Evolutionary conservation across 2,888 invertebrate genomes (phyloP).

Genomic region (Pollenia angustigena): DNA sequence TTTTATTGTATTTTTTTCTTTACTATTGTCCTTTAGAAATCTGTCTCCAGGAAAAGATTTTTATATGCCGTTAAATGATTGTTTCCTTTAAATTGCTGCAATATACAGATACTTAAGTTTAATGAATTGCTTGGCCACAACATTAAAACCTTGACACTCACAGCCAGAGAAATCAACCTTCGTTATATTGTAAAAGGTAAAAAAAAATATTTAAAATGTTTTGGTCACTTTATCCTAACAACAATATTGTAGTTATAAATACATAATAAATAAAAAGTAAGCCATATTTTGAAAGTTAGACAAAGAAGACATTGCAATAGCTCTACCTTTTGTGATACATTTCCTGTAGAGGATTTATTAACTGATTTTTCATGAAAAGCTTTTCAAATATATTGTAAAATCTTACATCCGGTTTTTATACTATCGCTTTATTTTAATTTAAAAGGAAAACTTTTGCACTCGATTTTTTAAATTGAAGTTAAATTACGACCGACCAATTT

Average conservation of each 20-base stretch:
- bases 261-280: background rate
- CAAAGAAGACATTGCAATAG: background rate
- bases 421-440: too few relatives aligned
- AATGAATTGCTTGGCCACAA: constrained; percentile 31
- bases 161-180: constrained; percentile 20
- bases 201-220: constrained; percentile 40
- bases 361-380: too few relatives aligned
- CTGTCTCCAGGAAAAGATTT: too few relatives aligned
- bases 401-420: too few relatives aligned
- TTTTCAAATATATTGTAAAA: too few relatives aligned
- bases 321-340: background rate
- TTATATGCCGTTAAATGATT: too few relatives aligned
- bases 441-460: too few relatives aligned
- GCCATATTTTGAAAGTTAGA: background rate
- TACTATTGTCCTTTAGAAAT: too few relatives aligned
- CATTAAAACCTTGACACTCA: constrained; percentile 30
- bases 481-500: too few relatives aligned
- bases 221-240: constrained; percentile 40
- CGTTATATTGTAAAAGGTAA: constrained; percentile 14
- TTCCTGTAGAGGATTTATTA: too few relatives aligned
- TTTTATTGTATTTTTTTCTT: too few relatives aligned
- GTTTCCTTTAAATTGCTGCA: background rate
- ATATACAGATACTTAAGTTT: background rate
- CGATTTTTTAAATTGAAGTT: too few relatives aligned
- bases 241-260: background rate